Evolutionary conservation across 2,797 vertebrate species (phyloP).

Genomic region (Clamator glandarius): DNA sequence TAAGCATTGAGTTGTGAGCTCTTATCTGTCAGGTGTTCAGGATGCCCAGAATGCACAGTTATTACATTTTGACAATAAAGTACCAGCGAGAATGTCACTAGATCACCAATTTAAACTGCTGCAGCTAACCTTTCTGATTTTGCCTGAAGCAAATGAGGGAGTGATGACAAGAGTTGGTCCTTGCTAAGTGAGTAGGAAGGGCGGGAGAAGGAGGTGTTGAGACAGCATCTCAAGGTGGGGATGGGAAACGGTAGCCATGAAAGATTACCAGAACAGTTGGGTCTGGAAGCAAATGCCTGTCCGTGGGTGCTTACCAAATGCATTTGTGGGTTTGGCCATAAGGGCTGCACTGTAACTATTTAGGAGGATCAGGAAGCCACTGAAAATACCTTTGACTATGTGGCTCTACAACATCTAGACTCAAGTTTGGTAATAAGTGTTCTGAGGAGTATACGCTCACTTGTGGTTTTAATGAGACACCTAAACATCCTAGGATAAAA

Average conservation of each 20-base stretch:
- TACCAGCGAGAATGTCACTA: background rate
- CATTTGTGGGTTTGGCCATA: background rate
- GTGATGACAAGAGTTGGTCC: background rate
- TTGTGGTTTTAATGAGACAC: background rate
- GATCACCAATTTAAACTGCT: background rate
- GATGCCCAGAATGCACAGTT: background rate
- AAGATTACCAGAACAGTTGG: background rate
- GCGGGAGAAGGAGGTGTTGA: background rate
- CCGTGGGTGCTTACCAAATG: background rate
- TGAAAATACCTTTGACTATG: background rate
- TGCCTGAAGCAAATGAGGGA: background rate
- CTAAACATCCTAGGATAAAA: background rate
- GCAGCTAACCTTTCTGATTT: background rate
- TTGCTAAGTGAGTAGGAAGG: background rate
- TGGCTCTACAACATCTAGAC: background rate
- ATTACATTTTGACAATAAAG: background rate
- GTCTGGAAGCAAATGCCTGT: background rate
- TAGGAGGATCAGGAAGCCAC: background rate
- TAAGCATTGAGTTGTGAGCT: background rate
- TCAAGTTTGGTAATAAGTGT: background rate
- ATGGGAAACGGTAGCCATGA: background rate
- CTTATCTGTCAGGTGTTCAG: background rate
- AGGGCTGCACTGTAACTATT: background rate
- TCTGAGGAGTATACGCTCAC: background rate
- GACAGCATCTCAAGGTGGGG: background rate